Base-by-base conservation (phyloP, 2,113 vertebrate species). In the Chaenocephalus aceratus region DNA sequence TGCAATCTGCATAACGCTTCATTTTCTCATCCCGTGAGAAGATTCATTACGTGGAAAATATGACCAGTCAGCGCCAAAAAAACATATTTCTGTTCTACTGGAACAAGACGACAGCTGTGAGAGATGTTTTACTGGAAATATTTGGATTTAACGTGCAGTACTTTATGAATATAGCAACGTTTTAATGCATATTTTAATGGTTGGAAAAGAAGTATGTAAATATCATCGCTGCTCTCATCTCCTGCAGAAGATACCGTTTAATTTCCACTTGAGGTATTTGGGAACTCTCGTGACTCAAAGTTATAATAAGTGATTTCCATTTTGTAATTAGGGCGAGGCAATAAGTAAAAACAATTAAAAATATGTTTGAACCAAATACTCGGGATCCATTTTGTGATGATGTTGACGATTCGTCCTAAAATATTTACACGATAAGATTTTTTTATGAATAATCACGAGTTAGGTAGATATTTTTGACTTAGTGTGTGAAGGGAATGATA, bases 1-100 rank as follows among this genome's bases (percentile, higher is more conserved):
- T 36, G 45, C 72, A 60, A 76, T 70, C 46, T 54, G 11, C 16
- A 12, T 73, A 59, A 44, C n/a, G 30, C 48, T 53, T 45, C 57
- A 56, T 23, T 59, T 10, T 26, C 15, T 6, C 16, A 4, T 30
- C 23, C 57, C 6, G 14, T 30, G 8, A 44, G 26, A 30, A 3
- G 3, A 30, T 30, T 30, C 26, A 30, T 30, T 30, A 41, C 36
- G 36, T 41, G 36, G 6, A 36, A 34, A 16, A 13, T 4, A 30
- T 41, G 36, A 41, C 7, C 36, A 5, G 36, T 41, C 7, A 30
- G 3, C 14, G 8, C 26, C 21, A 21, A 13, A 26, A 46, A 4
- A 36, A 45, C n/a, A 23, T 56, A 10, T 23, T 44, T 56, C 67
- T 57, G n/a, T 56, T 57, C 48, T 6, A 51, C 5, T 11, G 46